A percentile compares a stretch with the other conserved stretches of the same genome.
Conservation (phyloP, 2,888 invertebrate genomes). For the Drosophila emarginata region DNA sequence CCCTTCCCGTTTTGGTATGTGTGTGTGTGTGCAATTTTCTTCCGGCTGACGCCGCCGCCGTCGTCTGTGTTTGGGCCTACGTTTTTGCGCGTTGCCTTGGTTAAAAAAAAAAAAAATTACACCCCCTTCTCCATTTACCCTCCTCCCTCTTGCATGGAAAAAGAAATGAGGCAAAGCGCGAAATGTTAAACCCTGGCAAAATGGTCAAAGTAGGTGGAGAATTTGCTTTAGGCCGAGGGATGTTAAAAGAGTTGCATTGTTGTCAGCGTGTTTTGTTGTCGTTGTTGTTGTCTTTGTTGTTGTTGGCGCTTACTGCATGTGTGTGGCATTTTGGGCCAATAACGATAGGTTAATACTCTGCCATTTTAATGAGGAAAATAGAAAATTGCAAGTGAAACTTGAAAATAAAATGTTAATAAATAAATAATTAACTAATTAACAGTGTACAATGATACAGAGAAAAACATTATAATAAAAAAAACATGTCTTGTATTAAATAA, state of each 20-base stretch:
- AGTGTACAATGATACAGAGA: too few relatives aligned
- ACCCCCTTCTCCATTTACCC: background rate
- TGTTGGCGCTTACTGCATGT: conserved; percentile 70
- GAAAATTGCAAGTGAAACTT: too few relatives aligned
- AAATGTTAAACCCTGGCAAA: conserved; percentile 53
- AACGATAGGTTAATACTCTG: conserved; percentile 58
- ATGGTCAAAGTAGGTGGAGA: conserved; percentile 43
- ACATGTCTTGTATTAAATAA: too few relatives aligned
- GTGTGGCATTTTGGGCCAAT: conserved; percentile 32
- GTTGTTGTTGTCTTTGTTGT: conserved; percentile 44
- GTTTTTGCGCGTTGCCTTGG: conserved; percentile 28
- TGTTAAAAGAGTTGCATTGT: conserved; percentile 65
- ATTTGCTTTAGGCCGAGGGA: conserved; percentile 23
- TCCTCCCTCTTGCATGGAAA: conserved; percentile 15
- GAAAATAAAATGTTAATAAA: too few relatives aligned
- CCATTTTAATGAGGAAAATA: conserved; percentile 1
- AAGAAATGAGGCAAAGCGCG: conserved; percentile 60
- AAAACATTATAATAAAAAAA: too few relatives aligned
- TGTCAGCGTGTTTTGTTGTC: conserved; percentile 66
- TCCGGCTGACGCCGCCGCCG: conserved; percentile 47
- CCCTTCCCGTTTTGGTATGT: conserved; percentile 15
- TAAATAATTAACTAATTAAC: too few relatives aligned
- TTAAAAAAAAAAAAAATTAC: conserved; percentile 6
- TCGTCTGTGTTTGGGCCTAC: conserved; percentile 39
- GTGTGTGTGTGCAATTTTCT: conserved; percentile 57